Conservation (phyloP, 2,113 vertebrate species). For the Promerops cafer region DNA sequence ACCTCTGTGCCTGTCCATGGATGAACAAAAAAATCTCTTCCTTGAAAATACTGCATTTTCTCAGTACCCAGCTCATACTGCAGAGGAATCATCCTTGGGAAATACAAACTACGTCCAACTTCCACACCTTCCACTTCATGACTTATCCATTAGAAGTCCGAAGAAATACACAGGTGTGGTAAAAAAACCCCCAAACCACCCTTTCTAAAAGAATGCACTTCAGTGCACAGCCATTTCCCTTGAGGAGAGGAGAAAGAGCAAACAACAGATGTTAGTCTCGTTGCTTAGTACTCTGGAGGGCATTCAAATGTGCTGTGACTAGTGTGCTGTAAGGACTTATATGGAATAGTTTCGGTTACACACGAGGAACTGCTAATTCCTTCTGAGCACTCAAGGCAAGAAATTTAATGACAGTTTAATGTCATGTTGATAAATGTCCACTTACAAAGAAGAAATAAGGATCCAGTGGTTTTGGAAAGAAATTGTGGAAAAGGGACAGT, state of each 20-base stretch:
- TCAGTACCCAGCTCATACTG: neutral
- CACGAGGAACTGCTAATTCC: neutral
- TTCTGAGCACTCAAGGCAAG: neutral
- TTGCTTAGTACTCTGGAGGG: constrained; percentile 36
- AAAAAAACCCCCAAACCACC: neutral
- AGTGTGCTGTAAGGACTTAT: constrained; percentile 19
- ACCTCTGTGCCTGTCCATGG: neutral
- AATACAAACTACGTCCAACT: neutral
- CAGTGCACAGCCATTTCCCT: neutral
- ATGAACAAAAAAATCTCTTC: neutral
- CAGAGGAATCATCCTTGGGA: neutral
- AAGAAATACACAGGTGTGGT: neutral
- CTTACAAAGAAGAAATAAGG: neutral
- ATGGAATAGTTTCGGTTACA: constrained; percentile 23
- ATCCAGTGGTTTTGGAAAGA: neutral
- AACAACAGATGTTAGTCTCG: constrained; percentile 47
- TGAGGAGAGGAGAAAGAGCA: neutral
- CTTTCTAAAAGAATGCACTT: constrained; percentile 1
- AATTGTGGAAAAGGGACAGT: neutral
- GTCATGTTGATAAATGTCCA: constrained; percentile 10
- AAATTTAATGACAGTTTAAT: constrained; percentile 9
- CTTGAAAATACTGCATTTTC: neutral
- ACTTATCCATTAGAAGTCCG: neutral
- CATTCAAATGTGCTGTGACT: constrained; percentile 14
- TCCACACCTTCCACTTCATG: neutral